These are phyloP conservation scores for Calameuta filiformis DNA, from an alignment of 2,888 invertebrate genomes.

Conservation along the genomic window DNA sequence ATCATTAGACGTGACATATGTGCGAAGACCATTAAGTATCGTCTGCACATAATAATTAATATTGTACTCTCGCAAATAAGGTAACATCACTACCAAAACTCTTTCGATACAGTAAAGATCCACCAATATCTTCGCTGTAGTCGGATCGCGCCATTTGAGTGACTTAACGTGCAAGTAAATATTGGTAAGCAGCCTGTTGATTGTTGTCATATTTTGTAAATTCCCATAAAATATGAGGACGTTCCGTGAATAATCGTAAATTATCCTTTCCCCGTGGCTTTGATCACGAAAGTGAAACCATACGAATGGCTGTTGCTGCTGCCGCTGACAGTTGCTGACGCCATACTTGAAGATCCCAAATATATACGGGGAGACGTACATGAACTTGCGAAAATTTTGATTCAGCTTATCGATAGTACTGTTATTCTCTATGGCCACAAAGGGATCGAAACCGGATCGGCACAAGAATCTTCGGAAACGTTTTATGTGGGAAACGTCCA, in stretches of 20 bases:
- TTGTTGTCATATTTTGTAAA: not conserved
- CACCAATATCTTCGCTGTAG: constrained; percentile 2
- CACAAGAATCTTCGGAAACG: not conserved
- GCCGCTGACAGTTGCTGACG: not conserved
- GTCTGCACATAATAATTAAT: constrained; percentile 11
- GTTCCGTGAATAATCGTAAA: not conserved
- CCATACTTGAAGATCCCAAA: not conserved
- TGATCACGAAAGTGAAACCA: not conserved
- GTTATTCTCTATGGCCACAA: not conserved
- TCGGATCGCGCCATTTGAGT: not conserved
- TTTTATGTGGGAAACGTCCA: not conserved
- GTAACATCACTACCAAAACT: constrained; percentile 12
- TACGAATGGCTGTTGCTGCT: not conserved
- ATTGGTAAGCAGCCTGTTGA: not conserved
- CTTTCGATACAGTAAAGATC: constrained; percentile 11
- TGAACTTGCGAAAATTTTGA: not conserved
- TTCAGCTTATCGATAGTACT: not conserved
- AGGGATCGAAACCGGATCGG: not conserved
- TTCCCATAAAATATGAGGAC: not conserved
- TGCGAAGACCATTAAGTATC: constrained; percentile 19
- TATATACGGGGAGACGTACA: not conserved
- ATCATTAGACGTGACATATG: constrained; percentile 11
- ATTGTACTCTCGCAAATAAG: constrained; percentile 6
- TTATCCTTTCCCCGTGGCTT: not conserved
- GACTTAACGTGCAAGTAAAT: not conserved